Evolutionary conservation across 2,888 invertebrate species (phyloP).

Genomic region (Drosophila phalerata): DNA sequence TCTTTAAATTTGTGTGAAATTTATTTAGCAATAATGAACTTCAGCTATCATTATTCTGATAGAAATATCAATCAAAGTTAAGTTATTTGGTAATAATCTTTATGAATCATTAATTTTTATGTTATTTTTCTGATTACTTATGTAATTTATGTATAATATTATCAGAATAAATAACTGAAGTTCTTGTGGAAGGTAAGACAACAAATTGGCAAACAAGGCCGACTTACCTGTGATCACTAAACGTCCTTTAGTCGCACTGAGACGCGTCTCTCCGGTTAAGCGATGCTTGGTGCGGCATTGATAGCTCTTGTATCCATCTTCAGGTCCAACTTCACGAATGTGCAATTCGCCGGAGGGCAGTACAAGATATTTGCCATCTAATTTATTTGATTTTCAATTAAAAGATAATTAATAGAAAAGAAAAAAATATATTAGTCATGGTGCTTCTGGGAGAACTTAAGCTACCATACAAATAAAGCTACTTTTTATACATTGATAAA

Average conservation of each 20-base stretch:
- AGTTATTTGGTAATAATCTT: neutral
- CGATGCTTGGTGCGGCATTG: constrained; percentile 97
- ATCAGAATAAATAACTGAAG: constrained; percentile 29
- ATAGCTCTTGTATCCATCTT: constrained; percentile 97
- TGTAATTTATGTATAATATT: neutral
- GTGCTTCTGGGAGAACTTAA: constrained; percentile 1
- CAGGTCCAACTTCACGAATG: constrained; percentile 97
- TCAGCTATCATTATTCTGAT: constrained; percentile 29
- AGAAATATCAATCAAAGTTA: neutral
- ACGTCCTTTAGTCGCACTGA: constrained; percentile 97
- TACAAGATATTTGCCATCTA: constrained; percentile 98
- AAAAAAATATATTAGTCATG: constrained; percentile 43
- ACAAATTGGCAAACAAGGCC: constrained; percentile 64
- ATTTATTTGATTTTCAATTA: constrained; percentile 11
- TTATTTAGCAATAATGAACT: constrained; percentile 26
- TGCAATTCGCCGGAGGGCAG: constrained; percentile 97
- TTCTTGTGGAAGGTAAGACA: neutral
- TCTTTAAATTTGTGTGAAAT: constrained; percentile 27
- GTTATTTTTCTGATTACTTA: neutral
- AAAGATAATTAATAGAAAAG: constrained; percentile 21
- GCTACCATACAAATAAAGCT: constrained; percentile 37
- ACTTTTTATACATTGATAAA: constrained; percentile 34
- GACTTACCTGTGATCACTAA: constrained; percentile 97
- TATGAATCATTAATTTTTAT: neutral
- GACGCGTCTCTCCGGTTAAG: constrained; percentile 95